A percentile compares a stretch with the other conserved stretches of the same genome.
phyloP scores from a whole-genome alignment of 2,888 invertebrate genomes.

The Danaus chrysippus region DNA sequence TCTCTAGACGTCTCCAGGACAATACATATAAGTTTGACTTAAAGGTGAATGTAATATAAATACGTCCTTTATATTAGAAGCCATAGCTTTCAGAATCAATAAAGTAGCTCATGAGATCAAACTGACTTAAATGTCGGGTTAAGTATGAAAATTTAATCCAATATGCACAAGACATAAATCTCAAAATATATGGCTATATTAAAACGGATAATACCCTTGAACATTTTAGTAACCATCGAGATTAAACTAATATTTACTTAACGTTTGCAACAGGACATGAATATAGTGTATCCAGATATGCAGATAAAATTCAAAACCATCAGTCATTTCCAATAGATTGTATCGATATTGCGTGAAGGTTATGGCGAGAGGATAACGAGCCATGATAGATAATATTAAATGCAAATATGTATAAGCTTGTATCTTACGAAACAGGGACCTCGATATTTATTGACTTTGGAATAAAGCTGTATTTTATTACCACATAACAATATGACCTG shows the following conservation, averaged over 20 bases:
- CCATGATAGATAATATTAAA: slow-evolving; percentile 21
- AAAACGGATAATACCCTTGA: not conserved
- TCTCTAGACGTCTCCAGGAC: slow-evolving; percentile 58
- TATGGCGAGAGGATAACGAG: slow-evolving; percentile 22
- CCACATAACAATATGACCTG: not conserved
- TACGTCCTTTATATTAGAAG: not conserved
- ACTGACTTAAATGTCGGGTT: too few species aligned
- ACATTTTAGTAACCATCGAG: not conserved
- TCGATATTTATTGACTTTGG: not conserved
- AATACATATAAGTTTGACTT: slow-evolving; percentile 64
- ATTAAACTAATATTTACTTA: not conserved
- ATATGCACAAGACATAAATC: too few species aligned
- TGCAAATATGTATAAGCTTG: slow-evolving; percentile 11
- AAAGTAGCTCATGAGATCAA: too few species aligned
- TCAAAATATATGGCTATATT: too few species aligned
- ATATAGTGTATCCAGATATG: slow-evolving; percentile 24
- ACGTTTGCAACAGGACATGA: slow-evolving; percentile 21
- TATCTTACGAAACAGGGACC: slow-evolving; percentile 9
- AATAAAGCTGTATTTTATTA: too few species aligned
- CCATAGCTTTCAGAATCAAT: too few species aligned
- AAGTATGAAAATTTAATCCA: too few species aligned
- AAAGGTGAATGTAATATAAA: slow-evolving; percentile 48
- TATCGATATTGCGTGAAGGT: slow-evolving; percentile 21
- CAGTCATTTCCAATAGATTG: slow-evolving; percentile 23
- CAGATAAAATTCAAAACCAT: slow-evolving; percentile 27